Evolutionary conservation across 2,888 invertebrate species (phyloP), one percentile per base, ranked within the genome.

Genomic region (Spodoptera exigua): DNA sequence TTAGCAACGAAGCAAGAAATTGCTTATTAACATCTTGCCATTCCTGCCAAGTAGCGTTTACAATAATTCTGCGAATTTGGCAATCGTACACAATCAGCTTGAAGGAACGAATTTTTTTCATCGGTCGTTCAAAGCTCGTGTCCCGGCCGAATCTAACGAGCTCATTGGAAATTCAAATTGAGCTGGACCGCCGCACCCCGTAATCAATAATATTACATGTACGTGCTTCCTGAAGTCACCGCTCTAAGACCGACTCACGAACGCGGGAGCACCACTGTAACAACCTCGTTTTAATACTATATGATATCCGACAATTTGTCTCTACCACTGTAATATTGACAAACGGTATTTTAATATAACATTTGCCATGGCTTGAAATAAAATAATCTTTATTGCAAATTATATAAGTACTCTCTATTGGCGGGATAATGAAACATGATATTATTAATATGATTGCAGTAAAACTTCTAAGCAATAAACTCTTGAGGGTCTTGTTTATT

Each of bases 201-300:
- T 90, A 91, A 94, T 94, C 93, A 93, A 94, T 93, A 93, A 93
- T 92, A 93, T 92, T 92, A 93, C 90, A 91, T 88, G 92, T 91
- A 93, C 91, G 91, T 91, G 92, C 86, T 89, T 90, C 88, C 90
- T 89, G 86, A 88, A 91, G 86, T 83, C 82, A 65, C 81, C 74
- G 81, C 80, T 78, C 76, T 76, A 78, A 81, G 80, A 81, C 78
- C 79, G 75, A 77, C 72, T 74, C 74, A 77, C 74, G 74, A 58
- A 80, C 78, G 78, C 71, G 66, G 55, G 69, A 70, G 78, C 64
- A 76, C 69, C 78, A 74, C 71, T 69, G 61, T 52, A 44, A 51
- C 67, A 60, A 74, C 69, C 68, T 49, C 68, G 67, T 69, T 65
- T 70, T 76, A 74, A 56, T 59, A 65, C 53, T 51, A 21, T 67